Evolutionary conservation across 2,888 invertebrate species (phyloP).

Genomic region (Formica aserva): DNA sequence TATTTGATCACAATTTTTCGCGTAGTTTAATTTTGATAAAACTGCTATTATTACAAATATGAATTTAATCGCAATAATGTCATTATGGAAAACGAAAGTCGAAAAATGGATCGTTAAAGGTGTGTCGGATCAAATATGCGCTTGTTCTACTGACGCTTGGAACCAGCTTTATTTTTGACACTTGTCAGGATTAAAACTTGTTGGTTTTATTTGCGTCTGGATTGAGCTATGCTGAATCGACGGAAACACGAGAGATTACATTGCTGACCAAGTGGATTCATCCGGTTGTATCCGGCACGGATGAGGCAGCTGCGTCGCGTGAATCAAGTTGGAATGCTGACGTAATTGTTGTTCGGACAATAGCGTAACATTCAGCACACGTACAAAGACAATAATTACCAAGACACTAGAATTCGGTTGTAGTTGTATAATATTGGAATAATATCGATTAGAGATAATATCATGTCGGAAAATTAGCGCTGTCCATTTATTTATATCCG

Average conservation of each 20-base stretch:
- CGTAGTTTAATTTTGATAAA: not conserved
- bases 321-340: slow-evolving; percentile 23
- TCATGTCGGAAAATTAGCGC: too few relatives aligned
- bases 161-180: not conserved
- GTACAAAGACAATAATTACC: slow-evolving; percentile 17
- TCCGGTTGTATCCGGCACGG: slow-evolving; percentile 4
- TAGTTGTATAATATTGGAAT: not conserved
- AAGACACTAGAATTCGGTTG: slow-evolving; percentile 6
- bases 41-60: not conserved
- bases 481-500: too few relatives aligned
- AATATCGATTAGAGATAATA: not conserved
- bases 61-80: not conserved
- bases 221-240: not conserved
- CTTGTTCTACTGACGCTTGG: slow-evolving; percentile 6
- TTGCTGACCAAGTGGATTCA: slow-evolving; percentile 39
- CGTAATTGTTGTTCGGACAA: slow-evolving; percentile 36
- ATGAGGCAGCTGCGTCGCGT: slow-evolving; percentile 16
- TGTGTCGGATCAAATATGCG: not conserved
- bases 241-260: slow-evolving; percentile 4
- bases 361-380: not conserved
- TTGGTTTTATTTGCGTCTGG: not conserved
- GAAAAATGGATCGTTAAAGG: not conserved
- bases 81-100: not conserved
- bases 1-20: not conserved
- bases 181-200: not conserved